Evolutionary conservation across 2,113 vertebrate species (phyloP), one percentile per base, ranked within the genome.

Genomic region (Apodemus sylvaticus): DNA sequence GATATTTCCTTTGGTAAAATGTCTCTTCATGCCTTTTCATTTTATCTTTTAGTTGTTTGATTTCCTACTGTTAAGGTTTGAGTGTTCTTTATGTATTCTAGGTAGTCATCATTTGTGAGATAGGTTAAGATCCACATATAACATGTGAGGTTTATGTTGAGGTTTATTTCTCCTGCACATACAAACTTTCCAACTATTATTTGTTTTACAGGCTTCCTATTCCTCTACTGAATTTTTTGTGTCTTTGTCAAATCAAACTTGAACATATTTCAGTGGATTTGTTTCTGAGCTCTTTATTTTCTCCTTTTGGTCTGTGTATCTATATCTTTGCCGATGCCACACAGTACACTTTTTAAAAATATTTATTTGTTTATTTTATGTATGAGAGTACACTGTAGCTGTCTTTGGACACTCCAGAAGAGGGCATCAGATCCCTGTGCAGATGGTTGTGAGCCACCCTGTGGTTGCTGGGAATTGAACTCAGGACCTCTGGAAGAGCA

Each of bases 1-100:
- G 78, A 29, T 42, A 26, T 91, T 14, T 48, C 82, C 31, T 74
- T 88, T 39, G 13, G 24, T 73, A 71, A 66, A 76, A 83, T 71
- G 19, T 77, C 31, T 95, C 82, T 93, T 93, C 24, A 66, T 48
- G 3, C 62, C 60, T 74, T 94, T 90, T 78, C 7, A 19, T 95
- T 89, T 89, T 89, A n/a, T 64, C 68, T 48, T 60, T 29, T 4
- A 17, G 81, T 17, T 29, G 45, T 60, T 93, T 70, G 62, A 42
- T 48, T 92, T 90, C 89, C 6, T 93, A 51, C 24, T 85, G 3
- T 91, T 91, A 64, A 12, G 4, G 68, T 93, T 94, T 60, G 4
- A 60, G 14, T 82, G 20, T 94, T 89, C 36, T 83, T 82, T 86
- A 79, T 70, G 51, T 55, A 17, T 92, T 58, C 24, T 92, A 88